phyloP scores from a whole-genome alignment of 23 tunicate genomes.

The Phallusia fumigata region DNA sequence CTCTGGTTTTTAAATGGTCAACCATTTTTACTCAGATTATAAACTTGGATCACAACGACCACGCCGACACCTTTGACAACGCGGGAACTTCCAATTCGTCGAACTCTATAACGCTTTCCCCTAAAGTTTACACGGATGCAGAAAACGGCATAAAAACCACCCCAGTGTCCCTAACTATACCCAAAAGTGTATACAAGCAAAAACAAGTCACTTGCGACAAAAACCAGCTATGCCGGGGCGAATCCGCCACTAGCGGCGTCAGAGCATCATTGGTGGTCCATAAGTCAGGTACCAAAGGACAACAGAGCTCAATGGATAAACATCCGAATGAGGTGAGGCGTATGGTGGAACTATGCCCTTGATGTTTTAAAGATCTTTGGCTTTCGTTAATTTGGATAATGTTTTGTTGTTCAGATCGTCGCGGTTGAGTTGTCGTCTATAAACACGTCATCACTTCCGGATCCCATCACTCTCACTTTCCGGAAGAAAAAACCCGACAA shows the following conservation, averaged over 20 bases:
- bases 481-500: not conserved
- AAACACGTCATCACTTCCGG: constrained; percentile 3
- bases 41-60: no score
- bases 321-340: not conserved
- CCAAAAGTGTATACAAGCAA: not conserved
- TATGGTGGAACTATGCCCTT: not conserved
- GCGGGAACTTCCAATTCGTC: not conserved
- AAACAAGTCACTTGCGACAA: not conserved
- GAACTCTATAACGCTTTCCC: not conserved
- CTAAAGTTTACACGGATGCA: not conserved
- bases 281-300: not conserved
- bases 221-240: not conserved
- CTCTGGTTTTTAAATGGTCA: no score
- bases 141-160: not conserved
- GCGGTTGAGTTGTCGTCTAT: not conserved
- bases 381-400: not conserved
- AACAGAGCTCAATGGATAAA: not conserved
- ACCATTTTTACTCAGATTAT: no score
- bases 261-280: not conserved
- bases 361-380: not conserved
- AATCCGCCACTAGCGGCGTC: constrained; percentile 4
- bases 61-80: not conserved
- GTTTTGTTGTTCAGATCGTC: not conserved
- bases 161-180: not conserved
- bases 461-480: not conserved